phyloP scores from a whole-genome alignment of 2,888 invertebrate species.

The Luperina testacea region DNA sequence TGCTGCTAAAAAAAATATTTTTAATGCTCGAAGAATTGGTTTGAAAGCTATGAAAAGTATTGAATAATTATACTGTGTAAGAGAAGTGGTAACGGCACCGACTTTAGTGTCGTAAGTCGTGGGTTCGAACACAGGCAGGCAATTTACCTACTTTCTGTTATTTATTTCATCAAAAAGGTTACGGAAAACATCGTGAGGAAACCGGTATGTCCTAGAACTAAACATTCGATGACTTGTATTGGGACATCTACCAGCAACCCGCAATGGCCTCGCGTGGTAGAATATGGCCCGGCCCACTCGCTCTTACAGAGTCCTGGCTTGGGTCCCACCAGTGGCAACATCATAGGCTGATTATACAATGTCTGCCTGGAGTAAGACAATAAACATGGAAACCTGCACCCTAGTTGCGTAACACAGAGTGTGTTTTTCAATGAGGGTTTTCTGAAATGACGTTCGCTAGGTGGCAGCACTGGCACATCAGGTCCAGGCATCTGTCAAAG shows the following conservation, averaged over 20 bases:
- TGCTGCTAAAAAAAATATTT: not conserved
- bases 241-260: not conserved
- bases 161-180: no score
- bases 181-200: no score
- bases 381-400: not conserved
- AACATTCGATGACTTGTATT: not conserved
- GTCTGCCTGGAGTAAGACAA: not conserved
- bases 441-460: no score
- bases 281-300: not conserved
- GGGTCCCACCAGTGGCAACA: not conserved
- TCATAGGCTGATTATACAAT: not conserved
- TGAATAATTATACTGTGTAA: not conserved
- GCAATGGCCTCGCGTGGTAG: not conserved
- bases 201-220: no score
- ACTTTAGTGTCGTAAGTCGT: not conserved
- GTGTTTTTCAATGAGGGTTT: no score
- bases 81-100: not conserved
- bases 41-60: no score
- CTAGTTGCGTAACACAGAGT: no score
- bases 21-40: no score
- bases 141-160: no score
- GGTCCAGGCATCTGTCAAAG: no score
- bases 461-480: no score
- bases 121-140: not conserved
- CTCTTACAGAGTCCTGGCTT: not conserved